A percentile compares a stretch with the other conserved stretches of the same genome.
These are phyloP conservation scores for Euclidia mi DNA, from an alignment of 2,888 invertebrate genomes.

Conservation along the genomic window DNA sequence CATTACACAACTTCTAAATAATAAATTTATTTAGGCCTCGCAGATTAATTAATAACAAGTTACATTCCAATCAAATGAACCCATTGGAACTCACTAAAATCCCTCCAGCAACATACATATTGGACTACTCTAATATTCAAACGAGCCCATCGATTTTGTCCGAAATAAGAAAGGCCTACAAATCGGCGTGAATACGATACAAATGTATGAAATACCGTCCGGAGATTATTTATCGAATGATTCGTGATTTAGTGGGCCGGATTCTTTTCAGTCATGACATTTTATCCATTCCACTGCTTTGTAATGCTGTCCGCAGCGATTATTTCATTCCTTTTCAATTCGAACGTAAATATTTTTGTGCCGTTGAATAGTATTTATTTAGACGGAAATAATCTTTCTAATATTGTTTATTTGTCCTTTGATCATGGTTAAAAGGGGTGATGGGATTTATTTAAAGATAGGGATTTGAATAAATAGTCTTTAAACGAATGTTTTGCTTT, in stretches of 20 bases:
- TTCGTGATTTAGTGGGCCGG: conserved; percentile 43
- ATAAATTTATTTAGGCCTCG: too few relatives aligned
- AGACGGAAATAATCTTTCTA: neutral
- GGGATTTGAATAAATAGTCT: too few relatives aligned
- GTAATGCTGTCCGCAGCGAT: conserved; percentile 9
- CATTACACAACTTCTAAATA: too few relatives aligned
- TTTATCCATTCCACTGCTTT: conserved; percentile 20
- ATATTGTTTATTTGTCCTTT: too few relatives aligned
- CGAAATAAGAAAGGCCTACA: conserved; percentile 46
- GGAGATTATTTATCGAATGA: conserved; percentile 48
- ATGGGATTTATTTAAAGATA: too few relatives aligned
- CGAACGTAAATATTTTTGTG: conserved; percentile 6
- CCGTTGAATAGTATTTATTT: neutral
- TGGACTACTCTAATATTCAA: conserved; percentile 43
- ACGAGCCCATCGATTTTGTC: conserved; percentile 45
- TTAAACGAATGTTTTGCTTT: too few relatives aligned
- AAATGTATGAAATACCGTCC: conserved; percentile 35
- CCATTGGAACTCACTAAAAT: neutral
- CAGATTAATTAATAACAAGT: too few relatives aligned
- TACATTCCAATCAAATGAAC: too few relatives aligned
- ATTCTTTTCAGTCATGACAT: conserved; percentile 31
- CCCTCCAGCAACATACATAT: conserved; percentile 24
- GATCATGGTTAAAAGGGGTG: too few relatives aligned
- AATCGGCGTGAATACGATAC: conserved; percentile 36
- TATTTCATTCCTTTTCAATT: conserved; percentile 9